Percentiles rank a stretch among this genome's conserved stretches.
phyloP scores from a whole-genome alignment of 2,888 invertebrate genomes.

The Hydrotaea cyrtoneurina region DNA sequence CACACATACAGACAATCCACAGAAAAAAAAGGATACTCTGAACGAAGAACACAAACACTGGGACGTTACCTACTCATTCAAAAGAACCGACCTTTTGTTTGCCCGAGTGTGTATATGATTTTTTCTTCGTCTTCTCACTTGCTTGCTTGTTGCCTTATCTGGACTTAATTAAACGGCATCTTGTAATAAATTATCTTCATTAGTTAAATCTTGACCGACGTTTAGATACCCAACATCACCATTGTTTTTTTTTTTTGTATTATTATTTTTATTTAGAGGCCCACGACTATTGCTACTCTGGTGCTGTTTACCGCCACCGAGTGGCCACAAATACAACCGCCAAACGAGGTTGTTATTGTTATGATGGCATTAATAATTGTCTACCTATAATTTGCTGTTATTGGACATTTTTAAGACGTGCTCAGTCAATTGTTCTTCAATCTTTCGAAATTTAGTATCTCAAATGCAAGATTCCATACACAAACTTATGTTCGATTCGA shows the following conservation, averaged over 20 bases:
- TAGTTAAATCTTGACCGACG: slow-evolving; percentile 73
- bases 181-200: slow-evolving; percentile 81
- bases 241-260: too few relatives aligned
- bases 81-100: too few relatives aligned
- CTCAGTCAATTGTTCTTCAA: background rate
- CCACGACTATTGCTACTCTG: background rate
- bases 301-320: background rate
- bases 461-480: too few relatives aligned
- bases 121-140: slow-evolving; percentile 33
- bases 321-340: too few relatives aligned
- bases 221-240: slow-evolving; percentile 44
- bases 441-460: too few relatives aligned
- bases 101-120: too few relatives aligned
- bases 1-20: too few relatives aligned
- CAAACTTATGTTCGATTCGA: too few relatives aligned
- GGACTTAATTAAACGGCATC: slow-evolving; percentile 81
- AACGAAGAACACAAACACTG: too few relatives aligned
- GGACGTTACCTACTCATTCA: too few relatives aligned
- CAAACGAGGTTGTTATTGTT: background rate
- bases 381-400: background rate
- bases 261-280: background rate
- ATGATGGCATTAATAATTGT: background rate
- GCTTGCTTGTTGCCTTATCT: slow-evolving; percentile 74
- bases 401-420: background rate
- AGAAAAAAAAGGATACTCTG: too few relatives aligned